Evolutionary conservation across 2,888 invertebrate species (phyloP), one percentile per base, ranked within the genome.

Genomic region (Cylindroiulus punctatus): DNA sequence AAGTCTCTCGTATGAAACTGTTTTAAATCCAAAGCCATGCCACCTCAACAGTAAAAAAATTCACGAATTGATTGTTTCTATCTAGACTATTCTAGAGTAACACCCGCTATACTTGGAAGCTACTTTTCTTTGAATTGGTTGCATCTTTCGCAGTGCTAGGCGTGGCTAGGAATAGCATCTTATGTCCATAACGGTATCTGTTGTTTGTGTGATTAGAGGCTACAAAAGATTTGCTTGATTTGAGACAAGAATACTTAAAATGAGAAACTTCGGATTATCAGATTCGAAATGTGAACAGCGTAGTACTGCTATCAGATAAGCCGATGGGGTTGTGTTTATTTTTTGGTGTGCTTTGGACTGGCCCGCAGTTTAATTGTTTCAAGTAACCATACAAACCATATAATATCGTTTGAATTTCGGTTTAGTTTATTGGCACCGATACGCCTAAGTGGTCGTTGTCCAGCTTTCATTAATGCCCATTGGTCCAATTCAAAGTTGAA

Each of bases 391-490:
- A 4, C 14, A 22, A 12, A 30, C 76, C 26, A 30, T n/a, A n/a
- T 10, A 76, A 76, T 30, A 76, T 76, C 76, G 30, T 30, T 76
- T 76, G 30, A 30, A 76, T 76, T 76, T 76, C 76, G 30, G 76
- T 30, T 26, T 30, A 76, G 76, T 76, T 76, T 76, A 76, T 76
- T 76, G 76, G 76, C 76, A 76, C 12, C 76, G 76, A 76, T 76
- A 76, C 76, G 76, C 76, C 76, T 76, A 76, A 76, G 76, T 76
- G 76, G 76, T 26, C 76, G 26, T 76, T 76, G 76, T 76, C 76
- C 76, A 26, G 76, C 76, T 76, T 76, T 76, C 76, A 76, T 76
- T 76, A 76, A 76, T 76, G 76, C 76, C 76, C 76, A 76, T 76
- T 76, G 76, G 76, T 76, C 76, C 76, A 76, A 76, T 76, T 76